These are phyloP conservation scores for Arvicanthis niloticus DNA, from an alignment of 2,113 vertebrate genomes.

Conservation along the genomic window DNA sequence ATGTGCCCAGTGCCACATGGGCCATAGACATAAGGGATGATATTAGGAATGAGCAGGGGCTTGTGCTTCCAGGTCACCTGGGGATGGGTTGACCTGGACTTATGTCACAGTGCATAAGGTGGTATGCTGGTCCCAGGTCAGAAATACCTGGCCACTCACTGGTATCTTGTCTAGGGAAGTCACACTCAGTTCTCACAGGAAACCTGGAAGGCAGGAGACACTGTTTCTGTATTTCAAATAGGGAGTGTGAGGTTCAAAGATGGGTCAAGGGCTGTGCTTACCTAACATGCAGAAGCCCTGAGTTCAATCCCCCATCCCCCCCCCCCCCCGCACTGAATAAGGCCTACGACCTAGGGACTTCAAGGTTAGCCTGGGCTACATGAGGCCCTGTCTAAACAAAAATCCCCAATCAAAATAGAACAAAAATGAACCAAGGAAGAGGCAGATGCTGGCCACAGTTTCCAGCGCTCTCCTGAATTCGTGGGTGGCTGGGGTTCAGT, in stretches of 20 bases:
- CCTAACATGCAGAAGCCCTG: background rate
- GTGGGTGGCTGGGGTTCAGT: background rate
- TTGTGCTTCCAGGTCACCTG: background rate
- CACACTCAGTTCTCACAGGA: background rate
- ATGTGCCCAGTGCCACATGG: background rate
- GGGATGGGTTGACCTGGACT: background rate
- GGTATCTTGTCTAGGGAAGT: background rate
- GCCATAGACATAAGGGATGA: background rate
- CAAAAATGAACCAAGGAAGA: background rate
- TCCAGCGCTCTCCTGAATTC: background rate
- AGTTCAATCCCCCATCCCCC: too few relatives aligned
- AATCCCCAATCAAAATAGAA: background rate
- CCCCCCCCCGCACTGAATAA: background rate
- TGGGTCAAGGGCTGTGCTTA: too few relatives aligned
- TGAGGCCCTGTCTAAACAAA: background rate
- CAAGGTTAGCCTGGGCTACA: background rate
- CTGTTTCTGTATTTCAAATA: background rate
- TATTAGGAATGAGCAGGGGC: background rate
- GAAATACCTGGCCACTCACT: background rate
- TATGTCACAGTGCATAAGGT: background rate
- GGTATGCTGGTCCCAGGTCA: background rate
- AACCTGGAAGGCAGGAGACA: background rate
- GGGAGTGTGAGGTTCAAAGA: background rate
- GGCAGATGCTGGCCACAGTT: background rate
- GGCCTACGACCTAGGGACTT: too few relatives aligned